phyloP scores from a whole-genome alignment of 1,140 invertebrate genomes.

The Drosophila parabipectinata region DNA sequence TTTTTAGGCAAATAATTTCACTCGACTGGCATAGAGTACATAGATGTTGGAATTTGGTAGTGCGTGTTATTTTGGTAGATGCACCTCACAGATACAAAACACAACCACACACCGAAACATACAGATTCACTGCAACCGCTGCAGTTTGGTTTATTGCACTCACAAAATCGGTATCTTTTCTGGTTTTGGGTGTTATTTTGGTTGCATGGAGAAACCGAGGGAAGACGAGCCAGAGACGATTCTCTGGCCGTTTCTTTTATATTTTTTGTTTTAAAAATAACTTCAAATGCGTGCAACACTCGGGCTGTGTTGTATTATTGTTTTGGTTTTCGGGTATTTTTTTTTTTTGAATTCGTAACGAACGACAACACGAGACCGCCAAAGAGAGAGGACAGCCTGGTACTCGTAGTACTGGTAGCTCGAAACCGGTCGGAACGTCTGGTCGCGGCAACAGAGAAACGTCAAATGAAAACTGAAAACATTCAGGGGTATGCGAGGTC shows the following conservation, averaged over 20 bases:
- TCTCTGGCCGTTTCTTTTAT: slow-evolving; percentile 7
- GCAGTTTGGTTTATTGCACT: slow-evolving; percentile 66
- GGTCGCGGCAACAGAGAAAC: slow-evolving; percentile 40
- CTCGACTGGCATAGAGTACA: slow-evolving; percentile 17
- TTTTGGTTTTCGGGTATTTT: slow-evolving; percentile 12
- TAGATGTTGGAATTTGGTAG: slow-evolving; percentile 11
- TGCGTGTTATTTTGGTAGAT: slow-evolving; percentile 65
- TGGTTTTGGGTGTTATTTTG: slow-evolving; percentile 46
- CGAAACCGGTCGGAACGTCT: slow-evolving; percentile 34
- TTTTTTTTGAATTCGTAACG: slow-evolving; percentile 74
- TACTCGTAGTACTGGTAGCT: background rate
- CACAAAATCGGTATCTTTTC: slow-evolving; percentile 43
- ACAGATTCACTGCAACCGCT: slow-evolving; percentile 57
- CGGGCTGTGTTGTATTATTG: slow-evolving; percentile 5
- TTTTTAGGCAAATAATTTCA: slow-evolving; percentile 76
- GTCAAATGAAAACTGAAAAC: slow-evolving; percentile 29
- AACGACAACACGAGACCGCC: slow-evolving; percentile 48
- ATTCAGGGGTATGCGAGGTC: slow-evolving; percentile 3
- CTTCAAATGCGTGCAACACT: slow-evolving; percentile 55
- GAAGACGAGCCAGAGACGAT: slow-evolving; percentile 13
- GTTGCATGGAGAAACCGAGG: slow-evolving; percentile 47
- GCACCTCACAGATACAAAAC: slow-evolving; percentile 42
- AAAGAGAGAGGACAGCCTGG: too few relatives aligned
- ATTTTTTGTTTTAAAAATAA: slow-evolving; percentile 61
- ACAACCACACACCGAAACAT: slow-evolving; percentile 27